Base-by-base conservation (phyloP, 37 sponge, comb jelly and placozoan species). In the Axinella damicornis region DNA sequence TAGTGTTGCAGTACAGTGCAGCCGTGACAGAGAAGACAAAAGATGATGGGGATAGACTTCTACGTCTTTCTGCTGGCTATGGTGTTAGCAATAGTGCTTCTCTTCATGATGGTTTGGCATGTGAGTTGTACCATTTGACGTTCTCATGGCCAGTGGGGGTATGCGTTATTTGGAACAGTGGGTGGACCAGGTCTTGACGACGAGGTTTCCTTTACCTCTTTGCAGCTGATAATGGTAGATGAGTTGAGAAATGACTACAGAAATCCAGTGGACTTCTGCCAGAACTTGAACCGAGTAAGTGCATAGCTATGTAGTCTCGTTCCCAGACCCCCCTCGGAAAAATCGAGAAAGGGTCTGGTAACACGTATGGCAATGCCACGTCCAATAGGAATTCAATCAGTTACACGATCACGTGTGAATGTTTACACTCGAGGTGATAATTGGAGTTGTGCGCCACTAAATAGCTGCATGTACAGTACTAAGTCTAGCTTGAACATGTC, bases 101-200 rank as follows among this genome's bases (percentile, higher is more conserved):
- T 95, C 1, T 95, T 95, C 62, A 53, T 90, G 73, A 93, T 95
- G 93, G 96, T 95, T 52, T 95, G 96, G 96, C 92, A 95, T 54
- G 96, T 95, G 80, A 82, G 96, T 88, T 58, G 38, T 21, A 53
- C 0, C 28, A 65, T n/a, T n/a, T n/a, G n/a, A n/a, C n/a, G n/a
- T n/a, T n/a, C n/a, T n/a, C n/a, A 18, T 13, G 31, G 32, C 24
- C 40, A 0, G 2, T 53, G 27, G 18, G 27, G 20, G 39, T 86
- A 73, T 24, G 34, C 76, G 31, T 79, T 37, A 21, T 41, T 60
- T 71, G 33, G 63, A 71, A 59, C 2, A 20, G 1, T 80, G n/a
- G n/a, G n/a, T n/a, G n/a, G n/a, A n/a, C n/a, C n/a, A n/a, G n/a
- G n/a, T n/a, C n/a, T n/a, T n/a, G n/a, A n/a, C n/a, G n/a, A 19